A percentile compares a stretch with the other conserved stretches of the same genome.
Conservation (phyloP, 2,888 invertebrate genomes). For the Neoascia interrupta region DNA sequence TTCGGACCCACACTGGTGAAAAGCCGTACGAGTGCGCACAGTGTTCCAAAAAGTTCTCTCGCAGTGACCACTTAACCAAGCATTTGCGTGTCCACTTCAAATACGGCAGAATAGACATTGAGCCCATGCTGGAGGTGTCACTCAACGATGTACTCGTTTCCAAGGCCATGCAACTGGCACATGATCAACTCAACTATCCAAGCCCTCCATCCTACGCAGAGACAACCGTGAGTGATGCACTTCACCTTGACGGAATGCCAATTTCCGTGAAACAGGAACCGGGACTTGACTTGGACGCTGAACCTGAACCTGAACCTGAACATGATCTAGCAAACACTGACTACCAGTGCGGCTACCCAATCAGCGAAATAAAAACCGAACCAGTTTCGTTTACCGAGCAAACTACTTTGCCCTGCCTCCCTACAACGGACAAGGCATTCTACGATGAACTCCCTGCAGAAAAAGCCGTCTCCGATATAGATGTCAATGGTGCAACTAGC, state of each 20-base stretch:
- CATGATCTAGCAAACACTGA: background rate
- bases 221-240: too few relatives aligned
- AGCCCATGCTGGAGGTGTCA: constrained; percentile 44
- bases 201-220: background rate
- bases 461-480: too few relatives aligned
- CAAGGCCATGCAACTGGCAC: background rate
- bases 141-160: constrained; percentile 1
- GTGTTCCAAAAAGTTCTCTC: constrained; percentile 77
- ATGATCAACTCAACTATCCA: constrained; percentile 8
- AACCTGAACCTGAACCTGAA: background rate
- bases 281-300: background rate
- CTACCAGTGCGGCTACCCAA: background rate
- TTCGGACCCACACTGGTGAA: constrained; percentile 77
- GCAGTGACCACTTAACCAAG: constrained; percentile 77
- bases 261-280: constrained; percentile 33
- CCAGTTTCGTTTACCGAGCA: background rate
- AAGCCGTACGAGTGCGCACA: constrained; percentile 77
- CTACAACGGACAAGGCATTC: background rate
- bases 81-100: constrained; percentile 71
- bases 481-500: background rate
- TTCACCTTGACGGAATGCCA: too few relatives aligned
- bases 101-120: constrained; percentile 35
- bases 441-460: background rate
- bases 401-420: too few relatives aligned
- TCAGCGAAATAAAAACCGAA: constrained; percentile 14